Evolutionary conservation across 2,888 invertebrate species (phyloP), one percentile per base, ranked within the genome.

Genomic region (Auanema freiburgensis): DNA sequence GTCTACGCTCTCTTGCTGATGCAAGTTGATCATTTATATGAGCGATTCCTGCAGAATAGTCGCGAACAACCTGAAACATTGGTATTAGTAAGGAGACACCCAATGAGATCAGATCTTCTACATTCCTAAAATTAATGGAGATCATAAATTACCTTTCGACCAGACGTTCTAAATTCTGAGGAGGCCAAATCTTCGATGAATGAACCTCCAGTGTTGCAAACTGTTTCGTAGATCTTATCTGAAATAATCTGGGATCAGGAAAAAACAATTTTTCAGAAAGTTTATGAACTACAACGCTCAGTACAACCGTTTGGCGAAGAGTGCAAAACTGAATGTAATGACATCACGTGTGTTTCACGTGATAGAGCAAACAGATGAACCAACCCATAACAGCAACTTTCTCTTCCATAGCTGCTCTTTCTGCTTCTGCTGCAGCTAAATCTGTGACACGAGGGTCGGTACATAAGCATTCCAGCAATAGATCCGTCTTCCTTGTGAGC

Each of bases 1-100:
- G 52, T 58, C 69, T 61, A 44, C 76, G 51, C 40, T 77, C 70
- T 12, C 62, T 54, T 1, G 67, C 67, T n/a, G 64, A 40, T 10
- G 63, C 65, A 52, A 76, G 53, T 41, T 74, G 73, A 21, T 71
- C 43, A 71, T 89, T 87, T 62, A 91, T 88, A 83, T 90, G 90
- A 61, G 88, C 87, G 61, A 91, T 90, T 79, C 91, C 90, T 80
- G 88, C 88, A 71, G 88, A 88, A 78, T 90, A 90, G 86, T 91
- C 84, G 87, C 77, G 85, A 40, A 81, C 84, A 46, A 90, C 88
- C 70, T 88, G 87, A 75, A 90, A 87, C 40, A 46, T 46, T 46
- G 46, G 16, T 5, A 5, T 16, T 3, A 18, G 21, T 18, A 18
- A 46, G 5, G 6, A 6, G 4, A 10, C 4, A 46, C 21, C 6